Evolutionary conservation across 92 coral and sea anemone genomes (phyloP).

Genomic region (Muricea muricata): DNA sequence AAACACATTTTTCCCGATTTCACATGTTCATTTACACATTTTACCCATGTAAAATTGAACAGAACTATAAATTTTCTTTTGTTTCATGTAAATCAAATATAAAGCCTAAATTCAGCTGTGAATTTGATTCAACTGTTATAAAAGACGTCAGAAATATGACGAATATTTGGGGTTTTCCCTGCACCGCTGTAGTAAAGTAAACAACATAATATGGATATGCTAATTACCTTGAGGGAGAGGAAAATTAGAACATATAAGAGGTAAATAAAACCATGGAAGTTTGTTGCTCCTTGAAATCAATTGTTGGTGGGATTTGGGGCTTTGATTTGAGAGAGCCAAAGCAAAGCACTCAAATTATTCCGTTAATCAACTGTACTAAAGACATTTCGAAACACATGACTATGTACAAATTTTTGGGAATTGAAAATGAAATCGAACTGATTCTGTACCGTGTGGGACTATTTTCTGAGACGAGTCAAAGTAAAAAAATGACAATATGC

Average conservation of each 20-base stretch:
- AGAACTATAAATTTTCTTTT: too few relatives aligned
- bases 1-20: too few relatives aligned
- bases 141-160: too few relatives aligned
- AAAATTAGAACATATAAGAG: too few relatives aligned
- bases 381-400: slow-evolving; percentile 54
- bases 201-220: too few relatives aligned
- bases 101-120: too few relatives aligned
- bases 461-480: slow-evolving; percentile 42
- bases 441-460: slow-evolving; percentile 63
- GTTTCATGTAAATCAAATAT: too few relatives aligned
- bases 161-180: too few relatives aligned
- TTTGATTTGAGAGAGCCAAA: slow-evolving; percentile 29
- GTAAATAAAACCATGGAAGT: slow-evolving; percentile 43
- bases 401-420: slow-evolving; percentile 48
- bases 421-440: slow-evolving; percentile 69
- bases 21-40: not conserved
- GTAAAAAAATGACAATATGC: slow-evolving; percentile 67
- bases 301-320: slow-evolving; percentile 33
- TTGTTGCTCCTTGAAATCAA: slow-evolving; percentile 36
- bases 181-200: too few relatives aligned
- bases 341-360: not conserved
- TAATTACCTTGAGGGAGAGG: too few relatives aligned
- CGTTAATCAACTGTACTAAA: slow-evolving; percentile 57
- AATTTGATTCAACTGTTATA: too few relatives aligned
- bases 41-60: too few relatives aligned